Evolutionary conservation across 2,888 invertebrate species (phyloP), one percentile per base, ranked within the genome.

Genomic region (Pachymerium ferrugineum): DNA sequence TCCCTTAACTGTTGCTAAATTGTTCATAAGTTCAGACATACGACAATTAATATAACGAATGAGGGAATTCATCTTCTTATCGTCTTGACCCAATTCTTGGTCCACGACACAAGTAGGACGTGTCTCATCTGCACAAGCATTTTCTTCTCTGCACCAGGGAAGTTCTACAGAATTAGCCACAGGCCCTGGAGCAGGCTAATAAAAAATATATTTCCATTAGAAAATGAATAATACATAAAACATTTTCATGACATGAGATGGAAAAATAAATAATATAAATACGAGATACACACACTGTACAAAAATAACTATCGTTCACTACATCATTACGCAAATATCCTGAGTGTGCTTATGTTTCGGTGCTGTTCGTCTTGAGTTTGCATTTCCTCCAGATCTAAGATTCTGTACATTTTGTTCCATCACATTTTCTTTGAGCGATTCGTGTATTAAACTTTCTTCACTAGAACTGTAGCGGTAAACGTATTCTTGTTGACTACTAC

Each of bases 391-490:
- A 10, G 47, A 42, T 29, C 72, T 42, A 30, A 72, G 72, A n/a
- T 69, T 69, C 16, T 69, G 33, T 10, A 22, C 70, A 29, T 69
- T 69, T 1, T 69, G 70, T 30, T 69, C 33, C 2, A 33, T 30
- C 8, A 30, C 31, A 12, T 30, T 69, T 14, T 30, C 22, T 16
- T 30, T 16, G 16, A 72, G 54, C 3, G 5, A 0, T 72, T 72
- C 72, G 54, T 72, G 72, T 22, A 72, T 29, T 5, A 72, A 31
- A 29, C 72, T 72, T 30, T 72, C 72, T 29, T 72, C 72, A 19
- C 72, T 72, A 10, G 72, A 72, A 28, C 70, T 69, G 70, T 69
- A 69, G 31, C 33, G 70, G 33, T 69, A 69, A 2, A 69, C 10
- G 30, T 29, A 69, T 19, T 69, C 70, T 16, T 30, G 70, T 10